Evolutionary conservation across 2,113 vertebrate species (phyloP), one percentile per base, ranked within the genome.

Genomic region (Anolis sagrei): DNA sequence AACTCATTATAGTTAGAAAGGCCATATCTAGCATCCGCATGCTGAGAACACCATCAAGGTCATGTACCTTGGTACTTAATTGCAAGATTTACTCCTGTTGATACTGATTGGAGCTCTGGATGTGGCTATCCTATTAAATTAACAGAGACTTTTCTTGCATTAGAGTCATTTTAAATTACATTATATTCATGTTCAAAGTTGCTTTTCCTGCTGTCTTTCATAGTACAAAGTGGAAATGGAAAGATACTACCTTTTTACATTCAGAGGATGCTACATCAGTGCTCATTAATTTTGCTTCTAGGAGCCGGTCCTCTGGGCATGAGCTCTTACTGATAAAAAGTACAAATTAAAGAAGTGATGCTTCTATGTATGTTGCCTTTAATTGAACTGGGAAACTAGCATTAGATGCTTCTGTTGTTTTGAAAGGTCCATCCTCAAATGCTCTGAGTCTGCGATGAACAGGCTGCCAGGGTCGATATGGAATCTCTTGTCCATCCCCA

Each of bases 251-350:
- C 64, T 72, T 87, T 58, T 77, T 54, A 49, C 14, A 29, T 51
- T 73, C 36, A 48, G 13, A 19, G 16, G 10, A 69, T 76, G 73
- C 49, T 64, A 64, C 11, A 69, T n/a, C 54, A 72, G 34, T 48
- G 69, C 51, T 64, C 62, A 87, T 78, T 78, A 78, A 61, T 82
- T 82, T 36, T 70, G 73, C 64, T 49, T 34, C 21, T 27, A 77
- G 64, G 18, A 32, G 39, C 61, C 48, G 48, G 21, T 77, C 79
- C 34, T 82, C 29, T 39, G 36, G 64, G 19, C 32, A 81, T 69
- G 44, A 34, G 11, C 83, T 79, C 58, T 48, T 48, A 19, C 36
- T 62, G n/a, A 29, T 44, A 32, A 48, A 61, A 73, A 80, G 68
- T 51, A 49, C 39, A 61, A 49, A 79, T 73, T 62, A 80, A 25